Evolutionary conservation across 2,113 vertebrate genomes (phyloP).

Genomic region (Eretmochelys imbricata): DNA sequence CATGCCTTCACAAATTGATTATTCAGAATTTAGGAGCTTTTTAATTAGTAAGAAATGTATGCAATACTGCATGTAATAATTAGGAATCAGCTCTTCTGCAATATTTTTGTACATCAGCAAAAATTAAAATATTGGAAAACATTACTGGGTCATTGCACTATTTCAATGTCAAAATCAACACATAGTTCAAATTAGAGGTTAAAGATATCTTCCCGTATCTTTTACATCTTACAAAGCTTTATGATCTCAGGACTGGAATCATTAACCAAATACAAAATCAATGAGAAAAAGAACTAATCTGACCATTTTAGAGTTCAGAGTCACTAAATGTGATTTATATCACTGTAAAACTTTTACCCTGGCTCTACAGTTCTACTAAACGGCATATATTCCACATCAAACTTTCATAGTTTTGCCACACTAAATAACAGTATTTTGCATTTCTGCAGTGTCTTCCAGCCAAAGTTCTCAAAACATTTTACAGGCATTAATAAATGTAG

Average conservation of each 20-base stretch:
- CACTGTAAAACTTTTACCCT: slow-evolving; percentile 68
- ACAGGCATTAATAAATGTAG: neutral
- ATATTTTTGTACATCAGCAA: slow-evolving; percentile 84
- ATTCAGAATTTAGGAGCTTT: slow-evolving; percentile 86
- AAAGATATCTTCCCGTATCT: slow-evolving; percentile 77
- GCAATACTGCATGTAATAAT: slow-evolving; percentile 81
- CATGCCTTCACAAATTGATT: slow-evolving; percentile 84
- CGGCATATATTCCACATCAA: slow-evolving; percentile 20
- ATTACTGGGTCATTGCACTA: slow-evolving; percentile 79
- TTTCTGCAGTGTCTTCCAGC: neutral
- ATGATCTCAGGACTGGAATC: slow-evolving; percentile 71
- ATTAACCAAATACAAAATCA: slow-evolving; percentile 79
- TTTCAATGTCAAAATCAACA: slow-evolving; percentile 83
- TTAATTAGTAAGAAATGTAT: slow-evolving; percentile 87
- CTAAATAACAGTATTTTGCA: slow-evolving; percentile 18
- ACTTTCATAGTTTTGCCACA: slow-evolving; percentile 39
- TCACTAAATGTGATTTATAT: slow-evolving; percentile 71
- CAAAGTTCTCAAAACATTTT: neutral
- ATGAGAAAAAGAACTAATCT: slow-evolving; percentile 72
- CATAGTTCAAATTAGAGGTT: slow-evolving; percentile 76
- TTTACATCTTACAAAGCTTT: slow-evolving; percentile 71
- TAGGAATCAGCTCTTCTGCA: slow-evolving; percentile 82
- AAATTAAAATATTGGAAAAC: slow-evolving; percentile 82
- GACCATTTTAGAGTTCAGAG: slow-evolving; percentile 8
- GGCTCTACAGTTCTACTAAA: slow-evolving; percentile 57